phyloP scores from a whole-genome alignment of 2,888 invertebrate genomes.

The Euzophera pinguis region DNA sequence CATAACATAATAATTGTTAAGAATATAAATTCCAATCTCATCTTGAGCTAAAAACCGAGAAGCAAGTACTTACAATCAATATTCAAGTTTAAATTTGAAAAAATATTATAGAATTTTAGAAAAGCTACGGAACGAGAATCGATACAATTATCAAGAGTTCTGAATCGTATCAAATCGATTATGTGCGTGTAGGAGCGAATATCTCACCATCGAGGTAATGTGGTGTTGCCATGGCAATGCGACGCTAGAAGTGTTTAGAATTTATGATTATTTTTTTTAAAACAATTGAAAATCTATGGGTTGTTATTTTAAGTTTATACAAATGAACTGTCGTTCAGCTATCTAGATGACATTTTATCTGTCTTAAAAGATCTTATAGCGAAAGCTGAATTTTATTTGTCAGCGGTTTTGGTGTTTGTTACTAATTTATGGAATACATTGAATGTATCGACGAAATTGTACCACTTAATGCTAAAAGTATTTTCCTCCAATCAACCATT shows the following conservation, averaged over 20 bases:
- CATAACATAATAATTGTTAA: not conserved
- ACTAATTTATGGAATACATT: no score
- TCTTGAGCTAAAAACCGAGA: not conserved
- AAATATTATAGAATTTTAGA: conserved; percentile 4
- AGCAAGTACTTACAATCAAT: not conserved
- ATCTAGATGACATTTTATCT: no score
- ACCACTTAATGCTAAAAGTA: no score
- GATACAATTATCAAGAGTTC: conserved; percentile 14
- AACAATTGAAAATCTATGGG: not conserved
- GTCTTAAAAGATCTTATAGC: no score
- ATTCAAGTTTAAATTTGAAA: not conserved
- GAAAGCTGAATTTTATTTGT: no score
- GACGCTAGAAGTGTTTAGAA: not conserved
- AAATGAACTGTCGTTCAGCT: no score
- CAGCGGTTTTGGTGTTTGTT: no score
- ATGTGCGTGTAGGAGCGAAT: conserved; percentile 43
- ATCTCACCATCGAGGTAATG: conserved; percentile 33
- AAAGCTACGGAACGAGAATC: conserved; percentile 4
- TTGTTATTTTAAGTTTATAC: no score
- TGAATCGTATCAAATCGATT: conserved; percentile 56
- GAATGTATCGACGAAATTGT: no score
- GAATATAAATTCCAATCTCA: not conserved
- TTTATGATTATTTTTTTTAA: conserved; percentile 14
- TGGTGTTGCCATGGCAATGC: conserved; percentile 34
- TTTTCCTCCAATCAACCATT: no score